Conservation (phyloP, 2,797 vertebrate species). For the Acanthopagrus latus region DNA sequence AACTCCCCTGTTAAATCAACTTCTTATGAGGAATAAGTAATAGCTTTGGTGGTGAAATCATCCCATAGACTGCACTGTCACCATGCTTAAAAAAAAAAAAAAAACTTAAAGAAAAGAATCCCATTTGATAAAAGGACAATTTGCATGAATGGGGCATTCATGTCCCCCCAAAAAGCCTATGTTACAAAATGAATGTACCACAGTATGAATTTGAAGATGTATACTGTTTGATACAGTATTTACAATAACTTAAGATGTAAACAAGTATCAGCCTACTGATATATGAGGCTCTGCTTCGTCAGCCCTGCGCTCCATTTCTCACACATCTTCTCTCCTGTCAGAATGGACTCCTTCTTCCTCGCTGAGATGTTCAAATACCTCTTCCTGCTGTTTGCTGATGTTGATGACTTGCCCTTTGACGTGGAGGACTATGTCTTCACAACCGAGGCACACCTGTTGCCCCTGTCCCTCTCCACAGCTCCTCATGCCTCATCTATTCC, state of each 20-base stretch:
- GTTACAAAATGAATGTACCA: too few relatives aligned
- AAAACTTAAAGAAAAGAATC: too few relatives aligned
- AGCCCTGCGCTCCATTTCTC: background rate
- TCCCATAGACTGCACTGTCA: too few relatives aligned
- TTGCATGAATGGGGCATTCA: background rate
- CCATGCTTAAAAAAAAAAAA: too few relatives aligned
- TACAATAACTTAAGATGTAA: background rate
- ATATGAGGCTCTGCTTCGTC: background rate
- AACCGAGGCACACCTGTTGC: slow-evolving; percentile 97
- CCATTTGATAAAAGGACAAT: background rate
- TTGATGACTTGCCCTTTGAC: slow-evolving; percentile 94
- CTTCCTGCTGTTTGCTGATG: slow-evolving; percentile 95
- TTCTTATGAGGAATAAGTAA: background rate
- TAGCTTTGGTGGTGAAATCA: background rate
- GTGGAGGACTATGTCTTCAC: slow-evolving; percentile 98
- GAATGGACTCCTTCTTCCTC: slow-evolving; percentile 99
- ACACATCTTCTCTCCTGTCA: slow-evolving; percentile 60
- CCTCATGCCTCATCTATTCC: slow-evolving; percentile 74
- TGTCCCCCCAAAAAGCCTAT: too few relatives aligned
- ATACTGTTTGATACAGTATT: background rate
- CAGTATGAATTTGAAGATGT: background rate
- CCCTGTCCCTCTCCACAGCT: slow-evolving; percentile 94
- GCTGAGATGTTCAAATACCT: slow-evolving; percentile 99
- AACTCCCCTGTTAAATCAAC: background rate
- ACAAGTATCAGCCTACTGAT: background rate